phyloP scores from a whole-genome alignment of 2,113 vertebrate species.

The Uria aalge region DNA sequence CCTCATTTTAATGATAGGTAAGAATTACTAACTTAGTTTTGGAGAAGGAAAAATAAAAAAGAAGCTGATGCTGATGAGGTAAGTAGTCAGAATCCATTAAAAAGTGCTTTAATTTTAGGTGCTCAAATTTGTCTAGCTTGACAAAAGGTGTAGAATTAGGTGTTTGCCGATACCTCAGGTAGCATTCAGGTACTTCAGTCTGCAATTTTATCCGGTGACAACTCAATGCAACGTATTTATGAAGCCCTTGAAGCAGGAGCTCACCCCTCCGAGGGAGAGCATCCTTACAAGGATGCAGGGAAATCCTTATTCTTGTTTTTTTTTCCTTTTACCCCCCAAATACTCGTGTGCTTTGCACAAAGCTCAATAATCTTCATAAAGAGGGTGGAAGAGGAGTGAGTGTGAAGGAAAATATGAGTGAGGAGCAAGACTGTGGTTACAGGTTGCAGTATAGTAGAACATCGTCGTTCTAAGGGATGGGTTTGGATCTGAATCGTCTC shows the following conservation, averaged over 20 bases:
- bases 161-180: not conserved
- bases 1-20: not conserved
- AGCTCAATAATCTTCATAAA: not conserved
- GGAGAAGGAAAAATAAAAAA: not conserved
- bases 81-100: not conserved
- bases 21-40: not conserved
- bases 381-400: not conserved
- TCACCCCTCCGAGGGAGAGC: not conserved
- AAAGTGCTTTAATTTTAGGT: not conserved
- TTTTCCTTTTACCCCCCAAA: too few species aligned
- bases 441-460: not conserved
- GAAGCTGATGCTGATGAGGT: not conserved
- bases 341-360: not conserved
- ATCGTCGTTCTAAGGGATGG: rapidly evolving
- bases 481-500: not conserved
- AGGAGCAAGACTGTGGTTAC: not conserved
- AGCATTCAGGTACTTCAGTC: not conserved
- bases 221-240: not conserved
- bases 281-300: not conserved
- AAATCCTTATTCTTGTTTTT: not conserved
- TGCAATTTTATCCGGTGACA: not conserved
- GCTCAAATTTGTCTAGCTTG: not conserved
- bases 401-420: not conserved
- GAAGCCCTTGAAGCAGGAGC: not conserved
- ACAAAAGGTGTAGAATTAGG: not conserved